phyloP scores from a whole-genome alignment of 2,888 invertebrate species.

The Caenorhabditis sp. region DNA sequence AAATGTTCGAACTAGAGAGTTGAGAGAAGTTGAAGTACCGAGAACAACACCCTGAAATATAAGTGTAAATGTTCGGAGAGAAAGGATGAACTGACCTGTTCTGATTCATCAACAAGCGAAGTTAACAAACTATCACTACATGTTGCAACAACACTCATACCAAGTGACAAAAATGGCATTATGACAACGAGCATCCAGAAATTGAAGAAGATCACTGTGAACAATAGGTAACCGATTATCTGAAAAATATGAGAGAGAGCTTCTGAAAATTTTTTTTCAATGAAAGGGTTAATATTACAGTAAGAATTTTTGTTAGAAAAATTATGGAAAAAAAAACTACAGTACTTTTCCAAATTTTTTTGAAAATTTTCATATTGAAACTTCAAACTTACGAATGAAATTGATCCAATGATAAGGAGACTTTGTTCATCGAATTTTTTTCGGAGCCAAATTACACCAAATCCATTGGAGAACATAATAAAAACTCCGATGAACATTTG shows the following conservation, averaged over 20 bases:
- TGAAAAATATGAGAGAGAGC: no score
- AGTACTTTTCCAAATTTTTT: neutral
- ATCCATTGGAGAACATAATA: conserved; percentile 58
- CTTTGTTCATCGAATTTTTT: conserved; percentile 55
- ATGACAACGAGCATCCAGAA: conserved; percentile 54
- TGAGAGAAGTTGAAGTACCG: conserved; percentile 54
- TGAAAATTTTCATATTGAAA: neutral
- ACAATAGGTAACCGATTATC: conserved; percentile 39
- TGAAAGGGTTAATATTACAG: no score
- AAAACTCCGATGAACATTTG: conserved; percentile 56
- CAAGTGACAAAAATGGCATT: conserved; percentile 54
- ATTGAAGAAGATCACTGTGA: conserved; percentile 45
- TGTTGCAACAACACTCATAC: conserved; percentile 54
- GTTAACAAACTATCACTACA: conserved; percentile 55
- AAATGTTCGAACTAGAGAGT: conserved; percentile 53
- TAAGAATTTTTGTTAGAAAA: no score
- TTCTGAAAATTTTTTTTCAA: no score
- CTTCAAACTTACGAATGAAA: conserved; percentile 46
- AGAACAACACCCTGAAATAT: conserved; percentile 58
- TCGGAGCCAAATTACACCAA: conserved; percentile 57
- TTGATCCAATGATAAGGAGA: conserved; percentile 47
- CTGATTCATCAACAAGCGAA: conserved; percentile 50
- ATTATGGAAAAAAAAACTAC: no score
- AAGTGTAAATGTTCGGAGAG: neutral
- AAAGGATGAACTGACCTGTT: conserved; percentile 38